These are phyloP conservation scores for Macquaria australasica DNA, from an alignment of 2,113 vertebrate genomes.

Conservation along the genomic window DNA sequence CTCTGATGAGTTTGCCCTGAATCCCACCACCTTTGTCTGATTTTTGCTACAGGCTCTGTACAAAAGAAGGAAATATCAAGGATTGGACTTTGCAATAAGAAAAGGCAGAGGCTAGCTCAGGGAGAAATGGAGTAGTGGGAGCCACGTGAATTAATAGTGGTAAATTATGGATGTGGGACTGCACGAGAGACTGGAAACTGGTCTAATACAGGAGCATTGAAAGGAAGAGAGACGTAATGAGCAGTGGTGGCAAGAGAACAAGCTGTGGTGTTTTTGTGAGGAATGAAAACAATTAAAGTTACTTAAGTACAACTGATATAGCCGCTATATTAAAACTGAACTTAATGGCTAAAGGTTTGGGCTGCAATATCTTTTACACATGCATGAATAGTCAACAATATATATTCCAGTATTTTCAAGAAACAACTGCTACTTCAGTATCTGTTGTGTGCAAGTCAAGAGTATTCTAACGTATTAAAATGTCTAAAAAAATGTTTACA, in stretches of 20 bases:
- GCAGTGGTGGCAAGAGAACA: slow-evolving; percentile 15
- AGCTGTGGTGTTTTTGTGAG: slow-evolving; percentile 27
- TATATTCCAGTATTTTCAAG: slow-evolving; percentile 6
- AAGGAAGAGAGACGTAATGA: slow-evolving; percentile 39
- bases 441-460: background rate
- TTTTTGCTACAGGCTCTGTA: slow-evolving; percentile 22
- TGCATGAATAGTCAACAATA: background rate
- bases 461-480: background rate
- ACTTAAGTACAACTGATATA: slow-evolving; percentile 13
- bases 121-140: slow-evolving; percentile 31
- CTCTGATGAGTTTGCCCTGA: slow-evolving; percentile 65
- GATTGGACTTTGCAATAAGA: slow-evolving; percentile 40
- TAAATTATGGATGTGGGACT: slow-evolving; percentile 66
- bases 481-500: no score
- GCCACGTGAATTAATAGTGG: slow-evolving; percentile 41
- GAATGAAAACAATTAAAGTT: slow-evolving; percentile 51
- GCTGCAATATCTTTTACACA: slow-evolving; percentile 6
- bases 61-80: slow-evolving; percentile 30
- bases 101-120: slow-evolving; percentile 40
- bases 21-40: slow-evolving; percentile 34
- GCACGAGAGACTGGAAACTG: slow-evolving; percentile 56
- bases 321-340: slow-evolving; percentile 31
- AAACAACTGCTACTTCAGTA: slow-evolving; percentile 3
- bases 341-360: slow-evolving; percentile 19
- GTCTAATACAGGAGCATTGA: slow-evolving; percentile 26